Evolutionary conservation across 1,140 invertebrate genomes (phyloP), one percentile per base, ranked within the genome.

Genomic region (Sarcophaga bullata): DNA sequence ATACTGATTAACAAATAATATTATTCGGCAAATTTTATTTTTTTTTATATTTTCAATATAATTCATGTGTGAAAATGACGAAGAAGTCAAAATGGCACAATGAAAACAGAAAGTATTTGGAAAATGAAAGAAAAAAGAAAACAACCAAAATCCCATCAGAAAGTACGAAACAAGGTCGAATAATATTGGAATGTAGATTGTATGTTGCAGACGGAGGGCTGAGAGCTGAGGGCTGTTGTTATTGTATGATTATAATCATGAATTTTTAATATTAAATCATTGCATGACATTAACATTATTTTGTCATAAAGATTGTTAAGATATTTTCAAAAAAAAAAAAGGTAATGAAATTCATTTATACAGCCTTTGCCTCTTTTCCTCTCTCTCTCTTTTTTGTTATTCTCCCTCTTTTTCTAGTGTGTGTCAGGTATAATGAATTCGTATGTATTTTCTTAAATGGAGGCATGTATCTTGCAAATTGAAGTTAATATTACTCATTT

Each of bases 261-360:
- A 58, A 58, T 58, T 58, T 37, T 58, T 58, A 58, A n/a, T 68
- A 68, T 68, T 19, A 68, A 68, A 19, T 68, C 19, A 68, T 68
- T 25, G 62, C 19, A 19, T 68, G 4, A 68, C 19, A 68, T 68
- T 68, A 68, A 68, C 62, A 25, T 9, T 19, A 68, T 68, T 68
- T 68, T 68, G n/a, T 7, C n/a, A 68, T 68, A 68, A 68, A 68
- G 62, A 68, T 68, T 68, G 54, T 13, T 58, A n/a, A 13, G 15
- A 58, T 58, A 37, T 58, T 58, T 58, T 58, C 15, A 19, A 37
- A 37, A 10, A 19, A 68, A 19, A 37, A 37, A 10, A 19, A 68
- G 62, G n/a, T 68, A 68, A 68, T 68, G 25, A 68, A 68, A 68
- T 68, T 68, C 17, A 58, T 58, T n/a, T 58, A 58, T 25, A 68